Conservation (phyloP, 1,140 invertebrate genomes). For the Brachionus manjavacas region DNA sequence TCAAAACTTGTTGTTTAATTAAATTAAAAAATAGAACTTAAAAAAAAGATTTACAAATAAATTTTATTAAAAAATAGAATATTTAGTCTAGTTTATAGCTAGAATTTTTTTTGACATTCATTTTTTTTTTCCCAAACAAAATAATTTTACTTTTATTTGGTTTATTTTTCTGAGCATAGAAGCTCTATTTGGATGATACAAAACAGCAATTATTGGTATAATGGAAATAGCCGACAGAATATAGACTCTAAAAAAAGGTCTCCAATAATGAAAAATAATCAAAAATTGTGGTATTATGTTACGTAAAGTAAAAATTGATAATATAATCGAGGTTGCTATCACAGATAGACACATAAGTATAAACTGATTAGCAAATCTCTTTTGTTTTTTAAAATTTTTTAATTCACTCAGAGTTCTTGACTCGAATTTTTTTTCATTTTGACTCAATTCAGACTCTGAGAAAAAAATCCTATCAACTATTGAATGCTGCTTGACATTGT, state of each 20-base stretch:
- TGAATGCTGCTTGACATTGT: neutral
- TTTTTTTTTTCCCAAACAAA: neutral
- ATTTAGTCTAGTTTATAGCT: too few species aligned
- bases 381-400: constrained; percentile 7
- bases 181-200: neutral
- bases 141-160: neutral
- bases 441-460: neutral
- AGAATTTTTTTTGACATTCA: too few species aligned
- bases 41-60: too few species aligned
- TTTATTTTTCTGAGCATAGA: neutral
- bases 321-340: neutral
- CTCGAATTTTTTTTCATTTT: neutral
- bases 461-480: neutral
- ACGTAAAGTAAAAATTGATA: constrained; percentile 10
- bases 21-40: too few species aligned
- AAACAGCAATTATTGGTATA: neutral
- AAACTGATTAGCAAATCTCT: constrained; percentile 16
- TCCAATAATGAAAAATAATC: neutral
- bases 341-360: constrained; percentile 12
- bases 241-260: neutral
- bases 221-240: constrained; percentile 14
- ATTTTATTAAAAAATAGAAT: too few species aligned
- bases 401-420: neutral
- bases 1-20: too few species aligned
- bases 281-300: constrained; percentile 16